Evolutionary conservation across 1,140 invertebrate species (phyloP).

Genomic region (Macrotrachela quadricornifera): DNA sequence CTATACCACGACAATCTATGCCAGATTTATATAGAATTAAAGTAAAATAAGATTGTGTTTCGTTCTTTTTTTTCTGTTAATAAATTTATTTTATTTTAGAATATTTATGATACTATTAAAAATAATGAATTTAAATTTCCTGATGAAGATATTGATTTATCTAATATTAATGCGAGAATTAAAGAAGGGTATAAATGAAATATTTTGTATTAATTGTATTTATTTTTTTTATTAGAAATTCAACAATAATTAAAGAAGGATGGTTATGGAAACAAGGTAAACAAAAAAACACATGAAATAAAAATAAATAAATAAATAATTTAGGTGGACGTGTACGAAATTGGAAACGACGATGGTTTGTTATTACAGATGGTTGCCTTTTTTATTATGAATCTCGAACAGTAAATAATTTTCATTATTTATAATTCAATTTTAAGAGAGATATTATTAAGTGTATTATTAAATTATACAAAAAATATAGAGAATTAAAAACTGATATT

Average conservation of each 20-base stretch:
- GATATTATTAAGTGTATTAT: too few relatives aligned
- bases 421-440: too few relatives aligned
- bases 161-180: conserved; percentile 34
- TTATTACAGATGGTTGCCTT: conserved; percentile 91
- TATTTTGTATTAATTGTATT: too few relatives aligned
- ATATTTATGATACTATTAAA: conserved; percentile 89
- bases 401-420: conserved; percentile 17
- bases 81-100: conserved; percentile 35
- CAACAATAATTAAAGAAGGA: conserved; percentile 95
- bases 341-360: conserved; percentile 97
- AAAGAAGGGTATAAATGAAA: too few relatives aligned
- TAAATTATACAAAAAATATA: too few relatives aligned
- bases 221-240: conserved; percentile 98
- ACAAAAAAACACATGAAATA: too few relatives aligned
- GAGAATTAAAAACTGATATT: too few relatives aligned
- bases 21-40: too few relatives aligned
- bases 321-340: conserved; percentile 63
- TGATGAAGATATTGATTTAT: conserved; percentile 92
- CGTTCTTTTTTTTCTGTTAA: too few relatives aligned
- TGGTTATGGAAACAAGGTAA: conserved; percentile 92
- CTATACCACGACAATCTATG: too few relatives aligned
- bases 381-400: conserved; percentile 99
- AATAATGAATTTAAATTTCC: conserved; percentile 97
- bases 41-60: too few relatives aligned
- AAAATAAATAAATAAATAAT: too few relatives aligned